These are phyloP conservation scores for Scomber japonicus DNA, from an alignment of 2,113 vertebrate genomes.

Conservation along the genomic window DNA sequence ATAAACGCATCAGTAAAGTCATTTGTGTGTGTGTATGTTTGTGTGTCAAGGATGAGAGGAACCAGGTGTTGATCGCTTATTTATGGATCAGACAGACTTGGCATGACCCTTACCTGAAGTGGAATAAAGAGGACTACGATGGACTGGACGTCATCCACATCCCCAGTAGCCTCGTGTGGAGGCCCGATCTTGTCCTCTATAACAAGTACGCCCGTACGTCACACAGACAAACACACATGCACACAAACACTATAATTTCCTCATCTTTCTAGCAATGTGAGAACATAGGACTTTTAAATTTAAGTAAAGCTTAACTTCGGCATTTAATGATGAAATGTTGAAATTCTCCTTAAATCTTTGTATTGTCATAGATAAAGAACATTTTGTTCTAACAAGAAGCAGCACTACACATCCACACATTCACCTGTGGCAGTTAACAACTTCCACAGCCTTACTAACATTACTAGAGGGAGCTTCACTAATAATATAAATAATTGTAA, in stretches of 20 bases:
- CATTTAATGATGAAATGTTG: neutral
- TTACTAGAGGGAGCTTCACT: neutral
- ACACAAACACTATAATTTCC: neutral
- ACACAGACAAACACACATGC: slow-evolving; percentile 11
- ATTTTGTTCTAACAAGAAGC: neutral
- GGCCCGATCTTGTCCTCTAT: slow-evolving; percentile 96
- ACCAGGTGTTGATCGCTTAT: slow-evolving; percentile 96
- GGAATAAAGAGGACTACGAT: slow-evolving; percentile 95
- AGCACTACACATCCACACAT: slow-evolving; percentile 2
- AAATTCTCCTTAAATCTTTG: neutral
- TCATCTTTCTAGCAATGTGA: neutral
- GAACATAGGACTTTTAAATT: neutral
- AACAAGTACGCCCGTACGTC: slow-evolving; percentile 91
- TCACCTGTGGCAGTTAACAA: neutral
- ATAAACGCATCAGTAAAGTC: slow-evolving; percentile 2
- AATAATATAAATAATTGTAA: neutral
- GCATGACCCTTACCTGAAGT: slow-evolving; percentile 93
- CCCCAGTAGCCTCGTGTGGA: slow-evolving; percentile 96
- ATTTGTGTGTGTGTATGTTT: neutral
- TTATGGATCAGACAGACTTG: slow-evolving; percentile 98
- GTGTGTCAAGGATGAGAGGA: slow-evolving; percentile 91
- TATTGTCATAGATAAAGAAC: neutral
- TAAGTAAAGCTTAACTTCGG: neutral
- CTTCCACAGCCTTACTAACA: neutral
- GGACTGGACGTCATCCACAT: slow-evolving; percentile 96